phyloP scores from a whole-genome alignment of 1,140 invertebrate genomes.

The Aphidius gifuensis region DNA sequence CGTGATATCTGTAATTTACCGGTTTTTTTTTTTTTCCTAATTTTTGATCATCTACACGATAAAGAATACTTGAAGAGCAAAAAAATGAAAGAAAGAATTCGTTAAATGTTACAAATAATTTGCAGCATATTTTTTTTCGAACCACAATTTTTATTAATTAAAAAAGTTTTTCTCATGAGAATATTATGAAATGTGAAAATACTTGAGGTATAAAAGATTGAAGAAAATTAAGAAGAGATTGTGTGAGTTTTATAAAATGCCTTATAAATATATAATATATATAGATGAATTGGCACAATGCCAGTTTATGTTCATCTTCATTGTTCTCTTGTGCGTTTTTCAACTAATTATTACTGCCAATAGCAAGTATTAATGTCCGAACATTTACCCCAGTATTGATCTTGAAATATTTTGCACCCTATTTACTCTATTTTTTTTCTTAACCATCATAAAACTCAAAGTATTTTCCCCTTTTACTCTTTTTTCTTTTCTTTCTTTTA shows the following conservation, averaged over 20 bases:
- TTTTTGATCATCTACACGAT: too few species aligned
- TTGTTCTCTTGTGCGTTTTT: constrained; percentile 20
- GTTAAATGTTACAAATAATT: background rate
- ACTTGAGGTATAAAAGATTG: too few species aligned
- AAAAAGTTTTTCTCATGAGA: constrained; percentile 14
- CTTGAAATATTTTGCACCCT: constrained; percentile 19
- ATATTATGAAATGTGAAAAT: background rate
- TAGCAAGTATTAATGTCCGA: constrained; percentile 27
- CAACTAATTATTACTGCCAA: constrained; percentile 22
- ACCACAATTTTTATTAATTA: constrained; percentile 27
- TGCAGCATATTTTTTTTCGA: background rate
- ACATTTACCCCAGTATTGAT: constrained; percentile 20
- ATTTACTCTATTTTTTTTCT: constrained; percentile 3
- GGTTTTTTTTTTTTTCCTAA: too few species aligned
- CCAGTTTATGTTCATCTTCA: constrained; percentile 26
- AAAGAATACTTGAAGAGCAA: too few species aligned
- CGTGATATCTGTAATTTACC: too few species aligned
- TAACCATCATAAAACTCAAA: background rate
- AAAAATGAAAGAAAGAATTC: too few species aligned
- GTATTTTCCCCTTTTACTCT: background rate
- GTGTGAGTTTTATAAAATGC: background rate
- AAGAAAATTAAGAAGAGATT: background rate
- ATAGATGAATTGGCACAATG: constrained; percentile 22
- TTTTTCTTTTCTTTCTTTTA: too few species aligned
- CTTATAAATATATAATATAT: background rate